These are phyloP conservation scores for Clanis bilineata DNA, from an alignment of 2,888 invertebrate species.

Conservation along the genomic window DNA sequence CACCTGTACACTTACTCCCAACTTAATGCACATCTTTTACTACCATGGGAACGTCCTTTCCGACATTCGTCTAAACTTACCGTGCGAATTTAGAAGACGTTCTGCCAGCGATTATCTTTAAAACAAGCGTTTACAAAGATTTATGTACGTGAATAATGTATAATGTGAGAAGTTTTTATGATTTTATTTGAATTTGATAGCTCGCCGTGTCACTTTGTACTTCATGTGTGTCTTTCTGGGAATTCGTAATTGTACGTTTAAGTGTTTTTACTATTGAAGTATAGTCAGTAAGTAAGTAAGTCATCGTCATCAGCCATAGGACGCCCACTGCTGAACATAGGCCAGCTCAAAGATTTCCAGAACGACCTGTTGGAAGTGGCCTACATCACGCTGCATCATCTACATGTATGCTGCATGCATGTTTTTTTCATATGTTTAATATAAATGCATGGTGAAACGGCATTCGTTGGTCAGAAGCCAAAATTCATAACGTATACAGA, in stretches of 20 bases:
- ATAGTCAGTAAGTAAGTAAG: too few relatives aligned
- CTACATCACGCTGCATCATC: too few relatives aligned
- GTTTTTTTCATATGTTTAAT: neutral
- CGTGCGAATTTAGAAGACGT: conserved; percentile 15
- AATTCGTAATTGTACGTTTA: neutral
- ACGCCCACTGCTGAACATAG: too few relatives aligned
- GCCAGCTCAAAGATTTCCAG: too few relatives aligned
- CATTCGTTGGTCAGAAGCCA: conserved; percentile 1
- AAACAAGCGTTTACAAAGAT: conserved; percentile 16
- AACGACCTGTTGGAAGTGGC: too few relatives aligned
- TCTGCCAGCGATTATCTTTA: conserved; percentile 7
- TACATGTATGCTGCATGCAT: too few relatives aligned
- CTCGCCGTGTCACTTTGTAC: neutral
- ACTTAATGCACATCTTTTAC: conserved; percentile 15
- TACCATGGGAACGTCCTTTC: conserved; percentile 14
- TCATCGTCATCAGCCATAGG: too few relatives aligned
- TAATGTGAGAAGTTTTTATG: conserved; percentile 10
- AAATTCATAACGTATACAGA: neutral
- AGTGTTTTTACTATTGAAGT: neutral
- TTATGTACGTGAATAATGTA: conserved; percentile 19
- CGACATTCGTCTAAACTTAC: conserved; percentile 12
- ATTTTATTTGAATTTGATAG: conserved; percentile 12
- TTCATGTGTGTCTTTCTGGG: neutral
- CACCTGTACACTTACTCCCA: neutral
- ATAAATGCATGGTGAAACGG: neutral